Evolutionary conservation across 2,797 vertebrate species (phyloP), one percentile per base, ranked within the genome.

Genomic region (Oophaga sylvatica): DNA sequence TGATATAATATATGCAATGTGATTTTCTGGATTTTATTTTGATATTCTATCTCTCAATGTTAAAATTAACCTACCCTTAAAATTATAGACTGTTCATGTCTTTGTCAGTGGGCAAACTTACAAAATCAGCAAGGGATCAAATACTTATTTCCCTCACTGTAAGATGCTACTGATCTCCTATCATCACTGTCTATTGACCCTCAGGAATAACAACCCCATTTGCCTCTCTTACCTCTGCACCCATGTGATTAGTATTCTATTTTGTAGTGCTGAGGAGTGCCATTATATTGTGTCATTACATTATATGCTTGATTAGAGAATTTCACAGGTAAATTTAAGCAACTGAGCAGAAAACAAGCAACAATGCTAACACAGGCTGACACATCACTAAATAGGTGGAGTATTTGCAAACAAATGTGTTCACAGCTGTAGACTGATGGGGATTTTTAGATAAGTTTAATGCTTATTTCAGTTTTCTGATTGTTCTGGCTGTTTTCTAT

Each of bases 401-500:
- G 86, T 83, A 63, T 80, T 87, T 83, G 63, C 35, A 73, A 83
- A 26, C 87, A 79, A 56, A 56, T 79, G 87, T 84, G 80, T 84
- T 67, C 71, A 48, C 77, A 84, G 76, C 48, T 68, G 63, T 65
- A 77, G 83, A 84, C 83, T 85, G 41, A 77, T 77, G 60, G 53
- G 87, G 79, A 71, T 76, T 87, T 81, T 84, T 84, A 73, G 81
- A 29, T 88, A 59, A 67, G 67, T 80, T 84, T 88, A 88, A 88
- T 84, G 87, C 87, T 84, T 84, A 71, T 88, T 75, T 67, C 35
- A 77, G 81, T 86, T 86, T 81, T 81, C 79, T 86, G 71, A 83
- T 89, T 89, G 88, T 89, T 89, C 73, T 83, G 80, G 75, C 56
- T 82, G 84, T 87, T 86, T 83, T 79, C 80, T 83, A 82, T 83